Evolutionary conservation across 2,797 vertebrate species (phyloP).

Genomic region (Gadopsis bispinosus): DNA sequence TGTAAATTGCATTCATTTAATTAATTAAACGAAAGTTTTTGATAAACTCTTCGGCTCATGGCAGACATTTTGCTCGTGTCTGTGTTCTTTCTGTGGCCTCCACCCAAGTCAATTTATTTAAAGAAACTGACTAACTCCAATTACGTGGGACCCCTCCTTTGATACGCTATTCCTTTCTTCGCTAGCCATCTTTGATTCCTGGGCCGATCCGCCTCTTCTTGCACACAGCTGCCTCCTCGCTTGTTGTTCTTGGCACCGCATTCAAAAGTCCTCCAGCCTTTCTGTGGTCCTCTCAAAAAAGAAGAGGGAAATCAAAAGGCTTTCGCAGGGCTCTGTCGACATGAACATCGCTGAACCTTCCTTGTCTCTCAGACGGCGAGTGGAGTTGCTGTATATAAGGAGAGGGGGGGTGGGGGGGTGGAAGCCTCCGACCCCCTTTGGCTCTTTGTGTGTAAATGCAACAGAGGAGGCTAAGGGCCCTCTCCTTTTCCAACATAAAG

Average conservation of each 20-base stretch:
- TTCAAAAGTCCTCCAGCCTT: slow-evolving; percentile 81
- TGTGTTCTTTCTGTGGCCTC: slow-evolving; percentile 63
- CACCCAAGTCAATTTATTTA: slow-evolving; percentile 78
- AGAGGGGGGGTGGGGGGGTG: slow-evolving; percentile 23
- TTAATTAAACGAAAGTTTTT: slow-evolving; percentile 40
- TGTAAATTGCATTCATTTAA: slow-evolving; percentile 22
- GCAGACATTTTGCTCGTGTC: slow-evolving; percentile 38
- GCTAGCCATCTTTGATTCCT: slow-evolving; percentile 83
- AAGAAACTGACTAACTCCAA: slow-evolving; percentile 78
- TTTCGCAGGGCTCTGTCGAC: slow-evolving; percentile 73
- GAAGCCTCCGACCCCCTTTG: slow-evolving; percentile 54
- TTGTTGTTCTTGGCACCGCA: slow-evolving; percentile 84
- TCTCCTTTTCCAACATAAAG: slow-evolving; percentile 74
- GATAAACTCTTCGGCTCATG: slow-evolving; percentile 32
- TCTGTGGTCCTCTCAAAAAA: slow-evolving; percentile 78
- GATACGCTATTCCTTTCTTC: slow-evolving; percentile 81
- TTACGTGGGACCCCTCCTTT: slow-evolving; percentile 77
- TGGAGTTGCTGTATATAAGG: slow-evolving; percentile 42
- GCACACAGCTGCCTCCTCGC: slow-evolving; percentile 83
- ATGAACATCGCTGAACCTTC: slow-evolving; percentile 73
- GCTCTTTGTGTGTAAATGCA: slow-evolving; percentile 67
- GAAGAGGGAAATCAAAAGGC: slow-evolving; percentile 80
- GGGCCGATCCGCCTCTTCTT: slow-evolving; percentile 78
- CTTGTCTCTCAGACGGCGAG: slow-evolving; percentile 59
- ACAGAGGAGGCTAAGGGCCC: slow-evolving; percentile 65